phyloP scores from a whole-genome alignment of 2,113 vertebrate genomes.

The Neodon shergylaensis region DNA sequence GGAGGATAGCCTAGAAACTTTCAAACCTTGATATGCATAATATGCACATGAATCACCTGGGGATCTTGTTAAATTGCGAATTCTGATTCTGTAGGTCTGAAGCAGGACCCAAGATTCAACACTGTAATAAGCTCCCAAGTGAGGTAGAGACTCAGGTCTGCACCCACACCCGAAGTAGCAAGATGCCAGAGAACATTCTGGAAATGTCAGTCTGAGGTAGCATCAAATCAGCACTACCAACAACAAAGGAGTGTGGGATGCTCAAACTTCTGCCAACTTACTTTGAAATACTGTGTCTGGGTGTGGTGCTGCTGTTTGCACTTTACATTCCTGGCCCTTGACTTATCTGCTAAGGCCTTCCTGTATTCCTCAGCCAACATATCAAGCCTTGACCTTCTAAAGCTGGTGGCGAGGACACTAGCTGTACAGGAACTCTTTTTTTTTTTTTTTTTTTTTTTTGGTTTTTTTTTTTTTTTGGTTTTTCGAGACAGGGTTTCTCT shows the following conservation, averaged over 20 bases:
- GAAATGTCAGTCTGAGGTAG: neutral
- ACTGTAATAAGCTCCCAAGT: conserved; percentile 56
- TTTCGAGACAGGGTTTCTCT: no score
- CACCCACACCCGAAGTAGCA: neutral
- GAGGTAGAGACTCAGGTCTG: neutral
- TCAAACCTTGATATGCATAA: conserved; percentile 14
- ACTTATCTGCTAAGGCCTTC: neutral
- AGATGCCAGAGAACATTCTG: neutral
- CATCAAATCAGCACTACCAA: neutral
- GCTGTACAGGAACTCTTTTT: neutral
- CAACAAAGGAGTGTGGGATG: neutral
- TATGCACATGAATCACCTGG: conserved; percentile 17
- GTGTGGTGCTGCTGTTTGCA: fast-evolving
- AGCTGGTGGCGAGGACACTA: neutral
- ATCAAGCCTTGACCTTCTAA: neutral
- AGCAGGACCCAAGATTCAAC: neutral
- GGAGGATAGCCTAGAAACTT: neutral
- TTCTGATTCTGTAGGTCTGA: conserved; percentile 60
- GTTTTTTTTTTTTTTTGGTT: no score
- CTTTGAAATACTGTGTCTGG: neutral
- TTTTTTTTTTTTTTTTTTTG: no score
- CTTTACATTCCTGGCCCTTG: neutral
- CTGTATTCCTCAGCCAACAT: neutral
- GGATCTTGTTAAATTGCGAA: conserved; percentile 66
- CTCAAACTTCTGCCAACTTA: neutral